Evolutionary conservation across 1,140 invertebrate species (phyloP).

Genomic region (Magallana ariakensis): DNA sequence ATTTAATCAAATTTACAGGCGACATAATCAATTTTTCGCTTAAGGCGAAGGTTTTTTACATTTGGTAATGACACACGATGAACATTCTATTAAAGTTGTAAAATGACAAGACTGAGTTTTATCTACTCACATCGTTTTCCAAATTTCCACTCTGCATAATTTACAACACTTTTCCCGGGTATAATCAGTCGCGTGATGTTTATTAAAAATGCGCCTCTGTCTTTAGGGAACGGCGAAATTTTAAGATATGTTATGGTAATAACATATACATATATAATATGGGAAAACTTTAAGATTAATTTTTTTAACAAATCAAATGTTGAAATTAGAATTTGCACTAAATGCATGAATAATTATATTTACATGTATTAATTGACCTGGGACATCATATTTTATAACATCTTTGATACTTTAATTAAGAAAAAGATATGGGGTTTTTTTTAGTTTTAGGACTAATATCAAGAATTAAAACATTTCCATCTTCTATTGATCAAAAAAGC

Average conservation of each 20-base stretch:
- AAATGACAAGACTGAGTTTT: neutral
- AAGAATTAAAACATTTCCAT: neutral
- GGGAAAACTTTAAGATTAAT: neutral
- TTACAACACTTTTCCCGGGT: neutral
- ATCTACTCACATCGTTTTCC: neutral
- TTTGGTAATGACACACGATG: neutral
- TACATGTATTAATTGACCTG: neutral
- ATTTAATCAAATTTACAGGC: neutral
- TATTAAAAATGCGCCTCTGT: neutral
- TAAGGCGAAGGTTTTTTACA: neutral
- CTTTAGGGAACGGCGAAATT: neutral
- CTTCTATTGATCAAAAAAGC: neutral
- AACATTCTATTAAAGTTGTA: neutral
- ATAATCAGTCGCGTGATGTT: neutral
- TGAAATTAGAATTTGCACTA: neutral
- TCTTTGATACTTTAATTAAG: neutral
- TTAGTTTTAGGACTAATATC: neutral
- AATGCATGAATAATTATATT: constrained; percentile 7
- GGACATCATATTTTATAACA: too few relatives aligned
- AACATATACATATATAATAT: constrained; percentile 18
- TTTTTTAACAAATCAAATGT: neutral
- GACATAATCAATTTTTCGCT: neutral
- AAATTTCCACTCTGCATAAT: neutral
- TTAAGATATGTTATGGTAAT: neutral
- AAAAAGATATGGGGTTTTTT: neutral